These are phyloP conservation scores for Ctena decussata DNA, from an alignment of 2,888 invertebrate genomes.

Conservation along the genomic window DNA sequence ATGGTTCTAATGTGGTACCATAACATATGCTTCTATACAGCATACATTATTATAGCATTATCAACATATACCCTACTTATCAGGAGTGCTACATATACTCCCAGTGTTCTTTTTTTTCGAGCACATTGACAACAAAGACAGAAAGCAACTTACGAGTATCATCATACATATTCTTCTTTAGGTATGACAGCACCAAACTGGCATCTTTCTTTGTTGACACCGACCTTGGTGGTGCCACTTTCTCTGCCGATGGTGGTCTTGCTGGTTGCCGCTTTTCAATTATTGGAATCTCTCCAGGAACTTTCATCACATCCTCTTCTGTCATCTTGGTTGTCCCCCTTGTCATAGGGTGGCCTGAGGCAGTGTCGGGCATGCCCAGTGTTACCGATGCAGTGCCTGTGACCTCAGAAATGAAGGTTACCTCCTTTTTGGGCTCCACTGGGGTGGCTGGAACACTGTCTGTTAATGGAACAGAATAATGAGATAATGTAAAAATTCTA, in stretches of 20 bases:
- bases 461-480: too few species aligned
- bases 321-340: conserved; percentile 19
- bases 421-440: background rate
- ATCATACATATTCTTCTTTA: conserved; percentile 82
- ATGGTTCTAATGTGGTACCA: too few species aligned
- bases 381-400: background rate
- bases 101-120: too few species aligned
- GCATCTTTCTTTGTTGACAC: conserved; percentile 61
- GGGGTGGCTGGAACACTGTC: background rate
- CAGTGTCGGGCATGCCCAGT: background rate
- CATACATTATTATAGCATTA: too few species aligned
- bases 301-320: conserved; percentile 69
- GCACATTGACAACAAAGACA: too few species aligned
- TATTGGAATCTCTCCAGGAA: conserved; percentile 75
- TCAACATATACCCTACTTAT: too few species aligned
- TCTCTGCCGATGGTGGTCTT: conserved; percentile 6
- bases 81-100: too few species aligned
- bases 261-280: conserved; percentile 63
- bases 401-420: background rate
- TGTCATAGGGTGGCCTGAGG: conserved; percentile 24
- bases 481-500: too few species aligned
- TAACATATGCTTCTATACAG: too few species aligned
- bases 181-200: conserved; percentile 69
- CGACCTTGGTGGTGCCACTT: conserved; percentile 27
- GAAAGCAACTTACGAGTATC: conserved; percentile 75